Conservation (phyloP, 2,113 vertebrate genomes). For the Clupea harengus region DNA sequence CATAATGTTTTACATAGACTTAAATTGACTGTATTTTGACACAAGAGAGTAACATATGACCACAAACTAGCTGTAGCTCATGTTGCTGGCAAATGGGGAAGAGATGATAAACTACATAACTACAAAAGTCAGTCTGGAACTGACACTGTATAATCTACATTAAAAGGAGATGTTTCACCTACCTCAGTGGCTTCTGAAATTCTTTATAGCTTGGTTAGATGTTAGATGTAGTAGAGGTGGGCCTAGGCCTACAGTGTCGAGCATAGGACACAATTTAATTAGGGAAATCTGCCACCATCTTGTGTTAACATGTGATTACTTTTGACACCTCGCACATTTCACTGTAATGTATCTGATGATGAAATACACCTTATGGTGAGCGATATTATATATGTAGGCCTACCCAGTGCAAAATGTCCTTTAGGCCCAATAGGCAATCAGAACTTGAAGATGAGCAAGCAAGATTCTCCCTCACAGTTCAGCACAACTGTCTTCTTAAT, state of each 20-base stretch:
- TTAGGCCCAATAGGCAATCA: too few relatives aligned
- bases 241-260: background rate
- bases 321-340: background rate
- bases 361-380: too few relatives aligned
- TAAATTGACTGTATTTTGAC: background rate
- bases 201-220: background rate
- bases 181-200: background rate
- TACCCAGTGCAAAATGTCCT: too few relatives aligned
- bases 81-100: conserved; percentile 18
- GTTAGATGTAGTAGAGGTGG: background rate
- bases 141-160: conserved; percentile 7
- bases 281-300: background rate
- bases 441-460: too few relatives aligned
- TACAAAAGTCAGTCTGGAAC: background rate
- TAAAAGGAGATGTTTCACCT: background rate
- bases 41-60: background rate
- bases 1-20: background rate
- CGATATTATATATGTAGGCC: too few relatives aligned
- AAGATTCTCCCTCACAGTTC: too few relatives aligned
- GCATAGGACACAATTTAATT: background rate
- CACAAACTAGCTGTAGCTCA: background rate
- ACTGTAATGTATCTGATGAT: too few relatives aligned
- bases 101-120: background rate
- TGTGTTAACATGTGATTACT: background rate
- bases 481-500: too few relatives aligned